Percentiles rank a stretch among this genome's conserved stretches.
Evolutionary conservation across 2,113 vertebrate species (phyloP).

Genomic region (Vidua macroura): DNA sequence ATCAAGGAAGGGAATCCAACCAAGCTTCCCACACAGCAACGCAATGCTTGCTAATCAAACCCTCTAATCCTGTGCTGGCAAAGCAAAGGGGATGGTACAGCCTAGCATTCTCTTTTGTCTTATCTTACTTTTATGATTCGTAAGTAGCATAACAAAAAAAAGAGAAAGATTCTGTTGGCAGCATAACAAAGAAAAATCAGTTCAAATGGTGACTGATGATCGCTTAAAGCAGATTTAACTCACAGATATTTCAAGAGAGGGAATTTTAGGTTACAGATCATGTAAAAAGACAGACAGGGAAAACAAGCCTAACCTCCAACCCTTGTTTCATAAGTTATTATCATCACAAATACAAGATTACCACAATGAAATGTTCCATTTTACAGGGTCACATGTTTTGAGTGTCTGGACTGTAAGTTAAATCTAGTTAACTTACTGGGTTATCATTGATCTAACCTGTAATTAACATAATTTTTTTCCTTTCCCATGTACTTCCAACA

Average conservation of each 20-base stretch:
- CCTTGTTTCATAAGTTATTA: conserved; percentile 47
- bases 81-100: neutral
- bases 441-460: neutral
- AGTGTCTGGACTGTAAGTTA: conserved; percentile 25
- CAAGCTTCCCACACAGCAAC: neutral
- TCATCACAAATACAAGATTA: conserved; percentile 45
- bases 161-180: neutral
- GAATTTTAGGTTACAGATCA: conserved; percentile 47
- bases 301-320: conserved; percentile 57
- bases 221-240: conserved; percentile 42
- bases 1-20: conserved; percentile 19
- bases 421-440: conserved; percentile 1
- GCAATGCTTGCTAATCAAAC: conserved; percentile 1
- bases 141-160: neutral
- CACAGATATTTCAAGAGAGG: conserved; percentile 14
- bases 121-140: conserved; percentile 14
- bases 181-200: conserved; percentile 38
- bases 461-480: neutral
- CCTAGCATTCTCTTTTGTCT: neutral
- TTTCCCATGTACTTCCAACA: neutral
- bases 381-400: neutral
- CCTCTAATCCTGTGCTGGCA: conserved; percentile 6
- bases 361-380: conserved; percentile 43
- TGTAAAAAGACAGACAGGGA: conserved; percentile 39
- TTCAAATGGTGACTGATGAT: conserved; percentile 49